Evolutionary conservation across 2,113 vertebrate species (phyloP), one percentile per base, ranked within the genome.

Genomic region (Gymnarchus niloticus): DNA sequence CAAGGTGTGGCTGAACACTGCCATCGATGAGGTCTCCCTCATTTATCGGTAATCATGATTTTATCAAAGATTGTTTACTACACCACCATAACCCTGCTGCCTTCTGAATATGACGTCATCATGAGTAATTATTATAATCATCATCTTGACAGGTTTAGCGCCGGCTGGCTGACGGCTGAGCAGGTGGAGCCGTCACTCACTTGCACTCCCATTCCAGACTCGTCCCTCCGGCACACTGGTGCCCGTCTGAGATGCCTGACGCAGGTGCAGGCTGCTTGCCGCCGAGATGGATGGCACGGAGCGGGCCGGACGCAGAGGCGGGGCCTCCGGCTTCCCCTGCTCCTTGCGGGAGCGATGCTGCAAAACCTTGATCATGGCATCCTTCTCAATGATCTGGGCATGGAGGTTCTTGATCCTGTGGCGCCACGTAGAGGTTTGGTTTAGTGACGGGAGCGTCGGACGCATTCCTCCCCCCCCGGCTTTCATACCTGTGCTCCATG

Each of bases 301-400:
- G 1, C 95, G 94, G 23, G 96, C 95, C 0, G 96, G 94, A 0
- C 96, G 93, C 65, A 97, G 91, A 84, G 94, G 94, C 0, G 92
- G 44, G 0, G 92, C 85, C 77, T 96, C 95, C 0, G 84, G 87
- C 88, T 95, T 96, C 10, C 93, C 93, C 0, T 92, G 88, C 12
- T 96, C 96, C 87, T 95, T 96, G 0, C 95, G 93, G 9, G 95
- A 95, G 1, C 96, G 93, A n/a, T 96, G 96, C 90, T 96, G 96
- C 5, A 96, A 94, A 80, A 97, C 96, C 86, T 97, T 96, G 88
- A 97, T 97, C 95, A 96, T 96, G 86, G 96, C 96, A 9, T 96
- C 96, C 89, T 97, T 97, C 93, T 96, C 96, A 57, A 97, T 96
- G 89, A 97, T 96, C 89, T 96, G 96, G 73, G 96, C 96, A 8